These are phyloP conservation scores for Propsilocerus akamusi DNA, from an alignment of 1,140 invertebrate species.

Conservation along the genomic window DNA sequence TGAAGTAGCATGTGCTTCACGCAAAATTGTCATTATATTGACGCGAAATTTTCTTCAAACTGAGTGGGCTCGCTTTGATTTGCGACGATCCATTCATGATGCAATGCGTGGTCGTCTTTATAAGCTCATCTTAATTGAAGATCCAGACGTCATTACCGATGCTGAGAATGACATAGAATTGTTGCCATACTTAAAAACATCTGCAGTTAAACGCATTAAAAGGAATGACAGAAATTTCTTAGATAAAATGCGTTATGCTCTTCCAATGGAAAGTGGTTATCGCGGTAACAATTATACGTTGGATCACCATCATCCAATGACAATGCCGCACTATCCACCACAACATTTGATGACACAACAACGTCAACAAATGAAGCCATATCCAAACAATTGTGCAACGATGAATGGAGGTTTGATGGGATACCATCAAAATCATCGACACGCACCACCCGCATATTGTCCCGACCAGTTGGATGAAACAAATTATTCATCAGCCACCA, in stretches of 20 bases:
- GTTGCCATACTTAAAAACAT: constrained; percentile 69
- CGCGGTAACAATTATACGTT: constrained; percentile 39
- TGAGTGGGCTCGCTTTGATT: constrained; percentile 70
- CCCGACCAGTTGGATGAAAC: constrained; percentile 34
- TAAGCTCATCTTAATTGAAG: constrained; percentile 69
- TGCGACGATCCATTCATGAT: constrained; percentile 63
- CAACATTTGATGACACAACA: constrained; percentile 26
- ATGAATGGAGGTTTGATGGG: neutral
- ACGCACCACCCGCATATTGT: constrained; percentile 26
- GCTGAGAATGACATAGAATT: constrained; percentile 69
- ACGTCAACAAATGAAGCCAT: constrained; percentile 17
- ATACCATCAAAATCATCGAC: constrained; percentile 11
- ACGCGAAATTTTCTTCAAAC: constrained; percentile 68
- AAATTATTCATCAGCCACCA: constrained; percentile 40
- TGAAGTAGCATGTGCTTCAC: constrained; percentile 67
- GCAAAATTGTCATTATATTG: constrained; percentile 57
- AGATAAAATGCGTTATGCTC: constrained; percentile 72
- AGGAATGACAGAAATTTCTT: constrained; percentile 82
- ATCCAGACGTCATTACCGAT: constrained; percentile 50
- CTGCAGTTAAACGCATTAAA: constrained; percentile 59
- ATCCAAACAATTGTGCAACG: neutral
- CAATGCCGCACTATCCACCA: constrained; percentile 30
- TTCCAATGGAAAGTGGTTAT: constrained; percentile 46
- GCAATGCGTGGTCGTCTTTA: constrained; percentile 58
- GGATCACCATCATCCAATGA: constrained; percentile 34